Base-by-base conservation (phyloP, 2,113 vertebrate species). In the Saimiri boliviensis region DNA sequence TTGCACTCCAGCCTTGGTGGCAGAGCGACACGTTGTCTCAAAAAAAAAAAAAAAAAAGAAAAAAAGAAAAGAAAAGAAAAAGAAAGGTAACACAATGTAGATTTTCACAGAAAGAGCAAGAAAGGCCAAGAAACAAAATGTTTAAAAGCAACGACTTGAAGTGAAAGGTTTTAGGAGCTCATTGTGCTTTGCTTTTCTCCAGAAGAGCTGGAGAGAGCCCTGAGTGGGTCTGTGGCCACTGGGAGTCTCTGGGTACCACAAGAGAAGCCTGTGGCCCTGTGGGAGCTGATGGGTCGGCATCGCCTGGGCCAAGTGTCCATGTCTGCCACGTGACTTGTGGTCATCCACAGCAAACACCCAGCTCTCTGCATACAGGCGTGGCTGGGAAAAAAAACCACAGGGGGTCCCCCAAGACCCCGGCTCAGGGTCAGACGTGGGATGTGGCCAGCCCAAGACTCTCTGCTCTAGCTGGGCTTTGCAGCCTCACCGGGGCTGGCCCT, bases 81-180 rank as follows among this genome's bases (percentile, higher is more conserved):
- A 60, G 4, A 40, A 17, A 16, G 8, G 30, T 30, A 37, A 70
- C 16, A 5, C 32, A 1, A 0, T 37, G 25, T n/a, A 35, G 17
- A 42, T 45, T 47, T 71, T 68, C 20, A 70, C 20, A 56, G 63
- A 81, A 82, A 74, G 23, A 9, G 7, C 7, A 5, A 83, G 60
- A 74, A 27, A 30, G 54, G 19, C 27, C 56, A 86, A 27, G 5
- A 58, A 60, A 1, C 30, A 37, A 54, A 66, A 35, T 32, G 19
- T 47, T 68, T 76, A 32, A 45, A 30, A 27, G 13, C 13, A 23
- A 23, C 42, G 56, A 54, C 63, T 7, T 8, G 45, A 40, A 37
- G 25, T 20, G 27, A 45, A 66, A 14, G 37, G 40, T 13, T 68
- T 86, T 49, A 83, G 49, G 21, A 32, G 27, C 6, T 35, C 74